phyloP scores from a whole-genome alignment of 2,888 invertebrate genomes.

The Drosophila formosana region DNA sequence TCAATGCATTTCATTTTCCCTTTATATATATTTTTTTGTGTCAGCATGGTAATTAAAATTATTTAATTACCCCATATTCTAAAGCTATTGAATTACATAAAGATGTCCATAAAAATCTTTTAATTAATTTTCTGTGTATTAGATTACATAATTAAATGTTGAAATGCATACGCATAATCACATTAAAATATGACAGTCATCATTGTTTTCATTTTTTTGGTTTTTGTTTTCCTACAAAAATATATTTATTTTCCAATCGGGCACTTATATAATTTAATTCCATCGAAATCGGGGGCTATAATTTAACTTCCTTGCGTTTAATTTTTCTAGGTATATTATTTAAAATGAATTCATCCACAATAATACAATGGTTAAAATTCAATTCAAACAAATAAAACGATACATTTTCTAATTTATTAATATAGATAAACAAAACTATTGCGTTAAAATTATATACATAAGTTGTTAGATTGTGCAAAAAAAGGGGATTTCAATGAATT shows the following conservation, averaged over 20 bases:
- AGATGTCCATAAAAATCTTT: slow-evolving; percentile 2
- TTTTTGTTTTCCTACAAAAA: background rate
- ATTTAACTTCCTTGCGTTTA: background rate
- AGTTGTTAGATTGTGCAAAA: no score
- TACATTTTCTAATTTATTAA: no score
- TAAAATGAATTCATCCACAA: no score
- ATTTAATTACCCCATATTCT: slow-evolving; percentile 13
- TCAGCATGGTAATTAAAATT: slow-evolving; percentile 32
- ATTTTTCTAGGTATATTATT: no score
- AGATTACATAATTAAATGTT: slow-evolving; percentile 12
- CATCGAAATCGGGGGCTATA: background rate
- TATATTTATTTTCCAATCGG: background rate
- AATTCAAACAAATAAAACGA: no score
- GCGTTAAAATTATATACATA: no score
- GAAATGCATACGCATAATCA: slow-evolving; percentile 3
- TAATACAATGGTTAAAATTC: no score
- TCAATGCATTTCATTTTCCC: slow-evolving; percentile 35
- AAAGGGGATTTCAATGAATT: no score
- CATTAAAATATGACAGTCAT: background rate
- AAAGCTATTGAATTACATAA: background rate
- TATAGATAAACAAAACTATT: no score
- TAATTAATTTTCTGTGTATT: slow-evolving; percentile 3
- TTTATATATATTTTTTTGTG: slow-evolving; percentile 26
- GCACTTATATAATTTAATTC: background rate
- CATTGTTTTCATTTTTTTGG: background rate